A percentile compares a stretch with the other conserved stretches of the same genome.
Conservation (phyloP, 2,888 invertebrate genomes). For the Sinelater perroti region DNA sequence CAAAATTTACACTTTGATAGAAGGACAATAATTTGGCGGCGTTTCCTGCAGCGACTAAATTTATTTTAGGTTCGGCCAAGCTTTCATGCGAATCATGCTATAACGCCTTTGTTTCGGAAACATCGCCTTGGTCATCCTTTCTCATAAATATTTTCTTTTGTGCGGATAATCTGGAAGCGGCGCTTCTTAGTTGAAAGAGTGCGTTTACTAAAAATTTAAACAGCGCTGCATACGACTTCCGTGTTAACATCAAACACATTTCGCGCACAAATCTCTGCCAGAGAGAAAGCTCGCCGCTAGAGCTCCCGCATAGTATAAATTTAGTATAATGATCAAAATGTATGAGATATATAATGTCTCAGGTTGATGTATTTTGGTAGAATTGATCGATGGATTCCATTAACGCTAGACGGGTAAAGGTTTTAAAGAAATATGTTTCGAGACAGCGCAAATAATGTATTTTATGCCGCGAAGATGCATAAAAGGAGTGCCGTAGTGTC, state of each 20-base stretch:
- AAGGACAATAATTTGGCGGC: conserved; percentile 29
- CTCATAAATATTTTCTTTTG: not conserved
- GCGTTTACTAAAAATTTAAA: too few species aligned
- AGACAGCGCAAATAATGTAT: conserved; percentile 46
- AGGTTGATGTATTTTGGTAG: conserved; percentile 46
- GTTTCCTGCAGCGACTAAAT: conserved; percentile 18
- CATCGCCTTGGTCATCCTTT: not conserved
- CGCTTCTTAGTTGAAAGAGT: too few species aligned
- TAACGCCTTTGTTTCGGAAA: conserved; percentile 18
- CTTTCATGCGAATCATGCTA: conserved; percentile 12
- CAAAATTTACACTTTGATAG: conserved; percentile 31
- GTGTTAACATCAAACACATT: too few species aligned
- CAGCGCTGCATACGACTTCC: too few species aligned
- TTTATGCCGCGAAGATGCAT: conserved; percentile 30
- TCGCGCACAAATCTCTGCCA: too few species aligned
- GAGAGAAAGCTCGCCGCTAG: not conserved
- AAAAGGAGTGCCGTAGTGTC: conserved; percentile 17
- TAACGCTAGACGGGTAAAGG: conserved; percentile 44
- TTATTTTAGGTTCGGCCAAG: conserved; percentile 15
- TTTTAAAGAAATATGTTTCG: conserved; percentile 45
- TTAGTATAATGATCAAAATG: conserved; percentile 22
- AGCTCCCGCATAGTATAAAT: conserved; percentile 9
- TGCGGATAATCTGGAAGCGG: not conserved
- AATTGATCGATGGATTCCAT: conserved; percentile 51
- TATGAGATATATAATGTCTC: conserved; percentile 43